A percentile compares a stretch with the other conserved stretches of the same genome.
Conservation (phyloP, 2,113 vertebrate genomes). For the Promerops cafer region DNA sequence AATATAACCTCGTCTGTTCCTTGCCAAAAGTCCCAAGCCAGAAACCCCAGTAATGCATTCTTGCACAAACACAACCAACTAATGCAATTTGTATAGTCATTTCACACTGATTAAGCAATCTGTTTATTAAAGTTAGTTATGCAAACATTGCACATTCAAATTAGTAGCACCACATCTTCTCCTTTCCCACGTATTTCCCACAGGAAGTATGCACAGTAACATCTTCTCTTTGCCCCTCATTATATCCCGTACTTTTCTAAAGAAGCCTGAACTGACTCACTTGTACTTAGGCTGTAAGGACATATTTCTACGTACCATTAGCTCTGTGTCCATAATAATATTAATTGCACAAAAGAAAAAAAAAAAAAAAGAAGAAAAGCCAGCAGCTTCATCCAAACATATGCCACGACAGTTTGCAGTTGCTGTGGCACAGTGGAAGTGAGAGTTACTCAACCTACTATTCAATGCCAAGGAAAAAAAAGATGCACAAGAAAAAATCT, state of each 20-base stretch:
- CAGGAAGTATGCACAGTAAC: background rate
- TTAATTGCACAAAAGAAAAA: background rate
- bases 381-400: background rate
- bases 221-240: background rate
- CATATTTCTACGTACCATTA: background rate
- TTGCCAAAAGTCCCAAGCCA: background rate
- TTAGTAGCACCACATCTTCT: background rate
- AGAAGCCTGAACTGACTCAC: background rate
- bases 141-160: slow-evolving; percentile 20
- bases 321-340: background rate
- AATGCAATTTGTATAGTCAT: background rate
- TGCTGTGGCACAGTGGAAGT: background rate
- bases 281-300: background rate
- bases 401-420: background rate
- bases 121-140: slow-evolving; percentile 40
- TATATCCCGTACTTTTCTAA: background rate
- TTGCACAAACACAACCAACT: slow-evolving; percentile 2
- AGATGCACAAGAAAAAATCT: background rate
- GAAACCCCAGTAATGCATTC: background rate
- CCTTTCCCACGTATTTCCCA: slow-evolving; percentile 41
- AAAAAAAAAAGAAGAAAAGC: background rate
- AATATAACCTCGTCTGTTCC: background rate
- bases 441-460: background rate
- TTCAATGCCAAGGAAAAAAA: background rate
- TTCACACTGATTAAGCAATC: slow-evolving; percentile 23